Evolutionary conservation across 2,888 invertebrate species (phyloP), one percentile per base, ranked within the genome.

Genomic region (Calameuta filiformis): DNA sequence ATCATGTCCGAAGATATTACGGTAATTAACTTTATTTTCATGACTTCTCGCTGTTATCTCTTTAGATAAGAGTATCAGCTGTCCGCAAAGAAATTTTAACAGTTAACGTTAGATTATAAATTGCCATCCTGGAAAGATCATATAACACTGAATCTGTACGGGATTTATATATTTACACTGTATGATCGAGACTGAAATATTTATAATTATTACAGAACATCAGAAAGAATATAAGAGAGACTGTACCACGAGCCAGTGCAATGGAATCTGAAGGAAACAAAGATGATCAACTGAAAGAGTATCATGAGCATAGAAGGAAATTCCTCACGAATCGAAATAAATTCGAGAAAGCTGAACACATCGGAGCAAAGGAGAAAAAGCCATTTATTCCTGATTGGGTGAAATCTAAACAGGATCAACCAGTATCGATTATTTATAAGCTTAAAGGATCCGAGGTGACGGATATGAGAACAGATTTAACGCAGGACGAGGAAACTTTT

Each of bases 351-450:
- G 68, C 74, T 23, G 56, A 56, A 35, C 12, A n/a, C 3, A 12
- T 69, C 33, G 15, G 4, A 15, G 11, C n/a, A n/a, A 34, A 69
- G 33, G 12, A 56, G 31, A 77, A 77, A 35, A 12, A 35, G 15
- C 74, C 77, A 35, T 77, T 77, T 34, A 35, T 74, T 34, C 73
- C 77, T 12, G 34, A 77, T 68, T 77, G 77, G 77, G 69, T 77
- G 6, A 77, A 77, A 12, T 33, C 77, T 31, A 35, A 77, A 15
- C 3, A 35, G 15, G n/a, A 35, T 12, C 68, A 73, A 12, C 35
- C 73, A 33, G 12, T 77, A n/a, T 30, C 77, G 31, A 56, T 77
- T 30, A 37, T 69, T 15, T 77, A 77, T 33, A 77, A 73, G 68
- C 68, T 69, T 11, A 40, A 31, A 74, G 77, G 77, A 12, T 33